A percentile compares a stretch with the other conserved stretches of the same genome.
Conservation (phyloP, 1,140 invertebrate genomes). For the Caenorhabditis latens region DNA sequence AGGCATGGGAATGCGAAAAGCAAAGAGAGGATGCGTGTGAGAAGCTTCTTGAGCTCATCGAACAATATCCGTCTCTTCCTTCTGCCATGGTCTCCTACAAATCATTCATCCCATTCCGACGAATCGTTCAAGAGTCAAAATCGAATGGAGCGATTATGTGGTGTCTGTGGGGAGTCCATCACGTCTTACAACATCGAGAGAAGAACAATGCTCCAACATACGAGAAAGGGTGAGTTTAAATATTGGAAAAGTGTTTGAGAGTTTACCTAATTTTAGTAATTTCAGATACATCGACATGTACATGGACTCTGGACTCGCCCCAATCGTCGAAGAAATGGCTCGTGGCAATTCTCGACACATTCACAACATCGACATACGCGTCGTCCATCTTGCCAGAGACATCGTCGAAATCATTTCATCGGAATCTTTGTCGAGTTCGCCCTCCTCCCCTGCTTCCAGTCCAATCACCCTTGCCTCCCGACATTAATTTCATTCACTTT, state of each 20-base stretch:
- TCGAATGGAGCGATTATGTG: constrained; percentile 84
- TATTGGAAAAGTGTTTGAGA: too few species aligned
- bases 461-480: not conserved
- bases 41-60: constrained; percentile 81
- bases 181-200: constrained; percentile 80
- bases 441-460: not conserved
- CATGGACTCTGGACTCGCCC: constrained; percentile 10
- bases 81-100: constrained; percentile 87
- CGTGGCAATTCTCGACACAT: constrained; percentile 11
- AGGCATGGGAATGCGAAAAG: constrained; percentile 80
- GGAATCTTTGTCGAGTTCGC: not conserved
- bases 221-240: constrained; percentile 7
- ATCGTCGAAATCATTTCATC: constrained; percentile 14
- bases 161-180: constrained; percentile 88
- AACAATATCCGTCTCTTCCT: constrained; percentile 84
- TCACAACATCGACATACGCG: not conserved
- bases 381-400: constrained; percentile 9
- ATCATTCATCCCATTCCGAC: constrained; percentile 86
- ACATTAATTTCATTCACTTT: not conserved
- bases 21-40: constrained; percentile 79
- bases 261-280: not conserved
- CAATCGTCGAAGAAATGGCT: constrained; percentile 23
- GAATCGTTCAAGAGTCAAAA: constrained; percentile 82
- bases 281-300: constrained; percentile 53
- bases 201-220: constrained; percentile 22